Base-by-base conservation (phyloP, 2,113 vertebrate species). In the Ctenodactylus gundi region DNA sequence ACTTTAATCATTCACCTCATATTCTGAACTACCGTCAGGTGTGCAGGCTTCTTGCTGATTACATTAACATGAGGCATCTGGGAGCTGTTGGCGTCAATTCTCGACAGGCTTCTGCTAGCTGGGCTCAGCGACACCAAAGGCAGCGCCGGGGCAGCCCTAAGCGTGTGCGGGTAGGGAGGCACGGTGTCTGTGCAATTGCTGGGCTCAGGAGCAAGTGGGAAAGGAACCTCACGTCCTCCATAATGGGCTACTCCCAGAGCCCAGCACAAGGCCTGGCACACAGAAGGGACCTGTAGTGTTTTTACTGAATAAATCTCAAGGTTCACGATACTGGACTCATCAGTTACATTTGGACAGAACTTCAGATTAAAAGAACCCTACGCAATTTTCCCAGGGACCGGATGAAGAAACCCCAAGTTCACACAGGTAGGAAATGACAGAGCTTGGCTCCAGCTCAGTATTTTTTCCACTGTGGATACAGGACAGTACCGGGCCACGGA, bases 1-100 rank as follows among this genome's bases (percentile, higher is more conserved):
- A 97, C 97, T 96, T 97, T 93, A 96, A 97, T 97, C 92, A 97
- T 93, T 95, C 93, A 95, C 95, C 94, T 98, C 96, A 55, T 96
- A 93, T 87, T 95, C 95, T 1, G 7, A 95, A 94, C 91, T 90
- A 82, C 88, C 44, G 0, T 95, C 97, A 98, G 97, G 97, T 98
- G 96, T 92, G 92, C 92, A 90, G 95, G 93, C 64, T 96, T 68
- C 92, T 93, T 94, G 85, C 92, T 92, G 39, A 36, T 7, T 93
- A 57, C 94, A 88, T 94, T 70, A 94, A 82, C 93, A 97, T 81
- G 94, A 96, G 88, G 93, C 1, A 97, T 0, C 97, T 77, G 89
- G 90, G 85, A 98, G 60, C 49, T 3, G 0, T 0, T 0, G 77
- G 81, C 85, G 94, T 75, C 78, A 31, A 14, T 41, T 94, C 95